These are phyloP conservation scores for Chloroceryle amazona DNA, from an alignment of 2,797 vertebrate species.

Conservation along the genomic window DNA sequence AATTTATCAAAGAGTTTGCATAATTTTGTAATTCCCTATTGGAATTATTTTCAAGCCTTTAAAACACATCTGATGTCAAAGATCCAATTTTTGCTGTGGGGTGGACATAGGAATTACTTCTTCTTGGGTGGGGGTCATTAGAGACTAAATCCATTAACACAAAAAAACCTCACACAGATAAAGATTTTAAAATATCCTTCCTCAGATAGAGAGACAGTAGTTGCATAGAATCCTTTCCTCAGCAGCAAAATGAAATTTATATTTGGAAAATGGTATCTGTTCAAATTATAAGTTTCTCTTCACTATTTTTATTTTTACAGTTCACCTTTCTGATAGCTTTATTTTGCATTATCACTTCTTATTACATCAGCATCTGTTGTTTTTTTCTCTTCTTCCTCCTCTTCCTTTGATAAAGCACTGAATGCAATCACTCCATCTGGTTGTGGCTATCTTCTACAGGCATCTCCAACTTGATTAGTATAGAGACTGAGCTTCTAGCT, in stretches of 20 bases:
- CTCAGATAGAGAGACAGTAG: not conserved
- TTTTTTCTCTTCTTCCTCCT: not conserved
- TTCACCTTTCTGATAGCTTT: not conserved
- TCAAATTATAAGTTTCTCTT: not conserved
- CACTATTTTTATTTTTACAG: not conserved
- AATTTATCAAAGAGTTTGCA: not conserved
- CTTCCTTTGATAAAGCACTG: not conserved
- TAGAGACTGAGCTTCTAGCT: not conserved
- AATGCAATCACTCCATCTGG: not conserved
- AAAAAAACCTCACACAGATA: too few relatives aligned
- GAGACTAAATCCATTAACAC: not conserved
- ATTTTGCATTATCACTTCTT: not conserved
- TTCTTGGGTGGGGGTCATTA: not conserved
- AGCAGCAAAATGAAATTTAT: not conserved
- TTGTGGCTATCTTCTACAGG: not conserved
- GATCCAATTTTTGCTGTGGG: not conserved
- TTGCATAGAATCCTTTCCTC: not conserved
- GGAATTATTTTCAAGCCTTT: not conserved
- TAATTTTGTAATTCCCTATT: not conserved
- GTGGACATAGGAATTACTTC: not conserved
- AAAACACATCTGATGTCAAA: not conserved
- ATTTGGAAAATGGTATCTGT: not conserved
- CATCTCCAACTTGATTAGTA: not conserved
- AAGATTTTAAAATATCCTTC: not conserved
- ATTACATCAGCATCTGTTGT: not conserved